A percentile compares a stretch with the other conserved stretches of the same genome.
Evolutionary conservation across 2,113 vertebrate genomes (phyloP).

Genomic region (Cromileptes altivelis): DNA sequence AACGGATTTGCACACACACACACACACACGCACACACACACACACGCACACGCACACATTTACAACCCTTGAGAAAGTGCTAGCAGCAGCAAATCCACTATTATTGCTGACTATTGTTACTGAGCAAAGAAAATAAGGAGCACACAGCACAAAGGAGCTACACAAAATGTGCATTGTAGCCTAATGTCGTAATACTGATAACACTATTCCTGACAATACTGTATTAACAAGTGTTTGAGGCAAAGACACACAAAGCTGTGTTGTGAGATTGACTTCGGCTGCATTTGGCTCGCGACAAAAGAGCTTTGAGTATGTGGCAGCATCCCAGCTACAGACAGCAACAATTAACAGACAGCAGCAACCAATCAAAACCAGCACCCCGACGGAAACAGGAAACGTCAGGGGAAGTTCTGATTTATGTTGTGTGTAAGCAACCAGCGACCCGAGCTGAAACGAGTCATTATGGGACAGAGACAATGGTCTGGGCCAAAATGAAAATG

Average conservation of each 20-base stretch:
- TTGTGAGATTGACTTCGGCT: not conserved
- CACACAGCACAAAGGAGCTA: not conserved
- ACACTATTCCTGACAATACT: not conserved
- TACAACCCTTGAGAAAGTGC: conserved; percentile 19
- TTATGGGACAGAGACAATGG: not conserved
- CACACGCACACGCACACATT: not conserved
- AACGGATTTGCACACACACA: too few relatives aligned
- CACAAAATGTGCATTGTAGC: conserved; percentile 1
- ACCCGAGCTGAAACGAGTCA: not conserved
- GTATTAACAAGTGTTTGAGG: conserved; percentile 6
- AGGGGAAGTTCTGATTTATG: conserved; percentile 11
- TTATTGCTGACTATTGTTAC: not conserved
- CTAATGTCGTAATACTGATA: not conserved
- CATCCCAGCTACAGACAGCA: not conserved
- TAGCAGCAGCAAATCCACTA: not conserved
- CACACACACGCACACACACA: not conserved
- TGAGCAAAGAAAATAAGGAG: not conserved
- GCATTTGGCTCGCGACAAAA: not conserved
- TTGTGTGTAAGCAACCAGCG: not conserved
- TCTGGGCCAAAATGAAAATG: not conserved
- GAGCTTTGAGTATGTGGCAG: conserved; percentile 18
- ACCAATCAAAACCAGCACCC: conserved; percentile 33
- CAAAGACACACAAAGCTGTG: not conserved
- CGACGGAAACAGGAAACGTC: conserved; percentile 29
- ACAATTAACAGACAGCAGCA: conserved; percentile 21